Conservation (phyloP, 2,113 vertebrate species). For the Aplodontia rufa region DNA sequence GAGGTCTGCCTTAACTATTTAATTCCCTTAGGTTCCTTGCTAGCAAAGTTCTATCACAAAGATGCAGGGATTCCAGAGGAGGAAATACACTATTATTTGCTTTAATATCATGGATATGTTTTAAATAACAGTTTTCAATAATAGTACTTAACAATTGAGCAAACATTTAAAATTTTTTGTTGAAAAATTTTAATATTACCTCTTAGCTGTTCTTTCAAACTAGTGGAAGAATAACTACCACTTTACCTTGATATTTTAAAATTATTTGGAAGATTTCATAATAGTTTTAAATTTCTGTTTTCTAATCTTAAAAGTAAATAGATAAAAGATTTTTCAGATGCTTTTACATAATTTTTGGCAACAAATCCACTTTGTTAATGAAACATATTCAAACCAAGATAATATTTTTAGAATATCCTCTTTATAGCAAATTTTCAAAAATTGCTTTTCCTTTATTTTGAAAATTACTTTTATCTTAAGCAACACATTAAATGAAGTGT, state of each 20-base stretch:
- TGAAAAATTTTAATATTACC: neutral
- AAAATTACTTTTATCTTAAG: conserved; percentile 17
- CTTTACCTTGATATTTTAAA: neutral
- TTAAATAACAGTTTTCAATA: neutral
- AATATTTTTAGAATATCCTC: neutral
- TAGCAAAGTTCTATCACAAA: neutral
- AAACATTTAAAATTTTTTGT: neutral
- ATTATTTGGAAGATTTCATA: conserved; percentile 10
- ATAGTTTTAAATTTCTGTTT: neutral
- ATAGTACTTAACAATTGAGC: neutral
- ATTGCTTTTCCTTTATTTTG: neutral
- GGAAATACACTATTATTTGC: neutral
- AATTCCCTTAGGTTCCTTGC: neutral
- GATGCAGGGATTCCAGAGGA: neutral
- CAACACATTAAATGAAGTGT: neutral
- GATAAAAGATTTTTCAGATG: neutral
- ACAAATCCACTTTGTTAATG: neutral
- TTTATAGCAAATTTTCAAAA: neutral
- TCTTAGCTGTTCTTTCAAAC: neutral
- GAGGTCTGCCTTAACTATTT: neutral
- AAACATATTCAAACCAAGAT: neutral
- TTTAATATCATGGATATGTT: neutral
- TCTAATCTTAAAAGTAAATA: neutral
- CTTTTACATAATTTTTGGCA: conserved; percentile 1
- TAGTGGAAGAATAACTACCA: neutral